phyloP scores from a whole-genome alignment of 2,888 invertebrate genomes.

The Alloscopus bannaensis region DNA sequence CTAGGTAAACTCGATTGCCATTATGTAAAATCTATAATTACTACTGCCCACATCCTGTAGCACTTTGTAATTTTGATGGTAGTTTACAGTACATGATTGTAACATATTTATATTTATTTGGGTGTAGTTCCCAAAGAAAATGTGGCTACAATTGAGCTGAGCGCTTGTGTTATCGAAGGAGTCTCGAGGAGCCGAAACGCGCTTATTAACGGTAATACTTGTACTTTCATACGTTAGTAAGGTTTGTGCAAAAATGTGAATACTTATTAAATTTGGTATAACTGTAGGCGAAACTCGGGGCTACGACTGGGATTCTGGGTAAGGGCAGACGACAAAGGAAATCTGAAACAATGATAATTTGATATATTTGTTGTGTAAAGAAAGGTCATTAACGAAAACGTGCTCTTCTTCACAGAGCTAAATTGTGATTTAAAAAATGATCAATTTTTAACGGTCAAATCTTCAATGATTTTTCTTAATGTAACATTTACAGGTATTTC shows the following conservation, averaged over 20 bases:
- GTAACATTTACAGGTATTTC: no score
- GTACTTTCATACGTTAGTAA: constrained; percentile 12
- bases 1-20: constrained; percentile 78
- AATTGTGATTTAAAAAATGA: no score
- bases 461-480: no score
- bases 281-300: constrained; percentile 86
- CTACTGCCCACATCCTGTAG: no score
- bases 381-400: no score
- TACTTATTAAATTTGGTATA: neutral
- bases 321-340: no score
- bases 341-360: no score
- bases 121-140: constrained; percentile 87
- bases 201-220: constrained; percentile 86
- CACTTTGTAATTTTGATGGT: no score
- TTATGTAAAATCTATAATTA: no score
- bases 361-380: no score
- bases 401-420: no score
- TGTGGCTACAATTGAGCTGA: constrained; percentile 92
- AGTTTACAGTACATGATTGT: neutral
- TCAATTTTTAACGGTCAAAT: no score
- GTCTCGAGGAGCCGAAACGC: constrained; percentile 95
- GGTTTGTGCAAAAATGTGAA: neutral
- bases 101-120: constrained; percentile 31
- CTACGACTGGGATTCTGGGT: constrained; percentile 95
- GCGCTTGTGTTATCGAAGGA: constrained; percentile 97